Conservation (phyloP, 2,797 vertebrate genomes). For the Naso thynnoides region DNA sequence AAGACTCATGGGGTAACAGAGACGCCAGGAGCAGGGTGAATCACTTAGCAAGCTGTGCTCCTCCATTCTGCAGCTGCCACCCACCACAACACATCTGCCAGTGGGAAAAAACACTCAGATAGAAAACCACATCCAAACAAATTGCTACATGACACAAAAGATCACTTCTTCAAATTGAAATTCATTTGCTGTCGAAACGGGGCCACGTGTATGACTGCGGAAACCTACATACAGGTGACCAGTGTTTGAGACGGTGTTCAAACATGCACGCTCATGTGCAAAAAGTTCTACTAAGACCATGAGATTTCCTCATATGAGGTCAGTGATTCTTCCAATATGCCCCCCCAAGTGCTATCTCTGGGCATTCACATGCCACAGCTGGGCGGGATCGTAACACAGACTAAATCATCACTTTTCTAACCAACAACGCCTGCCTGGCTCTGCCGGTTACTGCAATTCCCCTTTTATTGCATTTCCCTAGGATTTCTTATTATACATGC, state of each 20-base stretch:
- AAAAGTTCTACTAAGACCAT: constrained; percentile 39
- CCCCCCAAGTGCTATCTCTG: constrained; percentile 56
- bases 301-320: constrained; percentile 45
- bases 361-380: constrained; percentile 59
- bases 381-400: constrained; percentile 53
- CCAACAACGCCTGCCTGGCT: constrained; percentile 36
- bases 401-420: constrained; percentile 71
- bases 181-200: constrained; percentile 64
- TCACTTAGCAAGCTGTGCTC: constrained; percentile 80
- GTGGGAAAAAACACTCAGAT: constrained; percentile 49
- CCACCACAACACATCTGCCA: constrained; percentile 80
- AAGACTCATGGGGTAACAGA: constrained; percentile 77
- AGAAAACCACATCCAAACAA: constrained; percentile 56
- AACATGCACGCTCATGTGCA: constrained; percentile 1
- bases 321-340: constrained; percentile 26
- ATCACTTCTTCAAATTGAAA: constrained; percentile 72
- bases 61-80: constrained; percentile 79
- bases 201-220: constrained; percentile 9
- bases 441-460: constrained; percentile 45
- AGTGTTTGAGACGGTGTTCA: constrained; percentile 10
- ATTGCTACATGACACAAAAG: constrained; percentile 70
- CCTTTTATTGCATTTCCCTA: constrained; percentile 64
- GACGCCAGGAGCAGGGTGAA: constrained; percentile 76
- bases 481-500: constrained; percentile 64
- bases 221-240: constrained; percentile 56